Evolutionary conservation across 2,888 invertebrate species (phyloP).

Genomic region (Eurytoma californica): DNA sequence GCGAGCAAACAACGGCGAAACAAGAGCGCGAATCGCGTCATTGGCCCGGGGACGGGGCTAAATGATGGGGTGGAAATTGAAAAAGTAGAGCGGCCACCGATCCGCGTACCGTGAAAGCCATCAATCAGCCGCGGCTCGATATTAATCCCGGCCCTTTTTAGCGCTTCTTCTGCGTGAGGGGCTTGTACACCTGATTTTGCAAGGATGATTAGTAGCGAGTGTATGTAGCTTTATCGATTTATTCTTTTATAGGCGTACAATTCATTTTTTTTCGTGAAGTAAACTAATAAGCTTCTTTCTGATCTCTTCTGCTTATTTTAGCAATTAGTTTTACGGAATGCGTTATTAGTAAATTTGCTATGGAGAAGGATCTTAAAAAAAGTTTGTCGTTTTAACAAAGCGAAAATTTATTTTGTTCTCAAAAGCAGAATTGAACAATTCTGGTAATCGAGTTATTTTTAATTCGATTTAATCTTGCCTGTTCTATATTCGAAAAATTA

Average conservation of each 20-base stretch:
- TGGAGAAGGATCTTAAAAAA: too few relatives aligned
- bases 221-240: too few relatives aligned
- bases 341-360: too few relatives aligned
- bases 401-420: too few relatives aligned
- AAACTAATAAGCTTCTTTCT: too few relatives aligned
- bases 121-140: neutral
- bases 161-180: neutral
- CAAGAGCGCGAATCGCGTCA: constrained; percentile 10
- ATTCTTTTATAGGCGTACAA: neutral
- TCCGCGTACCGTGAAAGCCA: constrained; percentile 1
- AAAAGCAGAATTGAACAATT: too few relatives aligned
- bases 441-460: too few relatives aligned
- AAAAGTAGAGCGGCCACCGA: constrained; percentile 9
- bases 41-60: neutral
- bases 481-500: too few relatives aligned
- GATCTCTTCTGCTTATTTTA: too few relatives aligned
- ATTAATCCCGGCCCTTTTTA: neutral
- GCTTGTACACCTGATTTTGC: neutral
- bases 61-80: constrained; percentile 37
- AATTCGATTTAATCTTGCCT: too few relatives aligned
- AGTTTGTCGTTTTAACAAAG: too few relatives aligned
- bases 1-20: neutral
- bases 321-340: too few relatives aligned
- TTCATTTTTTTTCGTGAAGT: neutral
- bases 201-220: neutral